Base-by-base conservation (phyloP, 2,888 invertebrate species). In the Pardosa pseudoannulata region DNA sequence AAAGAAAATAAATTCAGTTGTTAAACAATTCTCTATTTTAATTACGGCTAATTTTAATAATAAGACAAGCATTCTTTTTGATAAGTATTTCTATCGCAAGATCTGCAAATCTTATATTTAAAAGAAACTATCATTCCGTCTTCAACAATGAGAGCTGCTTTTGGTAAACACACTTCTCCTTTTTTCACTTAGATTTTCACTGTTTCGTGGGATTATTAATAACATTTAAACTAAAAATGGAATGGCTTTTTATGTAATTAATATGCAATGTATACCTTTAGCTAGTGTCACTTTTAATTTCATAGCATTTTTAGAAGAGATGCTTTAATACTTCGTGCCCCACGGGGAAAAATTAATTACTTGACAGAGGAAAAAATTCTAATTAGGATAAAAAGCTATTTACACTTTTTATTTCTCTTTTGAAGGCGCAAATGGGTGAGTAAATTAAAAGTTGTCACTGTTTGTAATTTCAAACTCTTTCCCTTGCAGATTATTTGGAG, bases 351-450 rank as follows among this genome's bases (percentile, higher is more conserved):
- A 76, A 76, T 83, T 76, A 83, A 76, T 83, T 76, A 71, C 76
- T 76, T 27, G 74, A 68, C 70, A 71, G 46, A 32, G 31, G 64
- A 76, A 76, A 76, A 76, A 76, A 83, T 71, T 72, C 71, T 76
- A 83, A 83, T 83, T 83, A 83, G 82, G 71, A 83, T 83, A 76
- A 83, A 83, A 83, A 71, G 76, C 65, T 76, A 76, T 83, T 83
- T 83, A 76, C 65, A 76, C 76, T 83, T 83, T 83, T 83, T 83
- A 83, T 76, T 83, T 76, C 82, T 50, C 32, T 28, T 62, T 50
- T 27, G 64, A 71, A 71, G 68, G 70, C 65, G 75, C 23, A 82
- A 82, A 82, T 83, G 70, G 71, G 76, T 62, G 64, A 83, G 75
- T 76, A 76, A 83, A 83, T 76, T 76, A 83, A 76, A 83, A 76